These are phyloP conservation scores for Monomorium pharaonis DNA, from an alignment of 1,140 invertebrate species.

Conservation along the genomic window DNA sequence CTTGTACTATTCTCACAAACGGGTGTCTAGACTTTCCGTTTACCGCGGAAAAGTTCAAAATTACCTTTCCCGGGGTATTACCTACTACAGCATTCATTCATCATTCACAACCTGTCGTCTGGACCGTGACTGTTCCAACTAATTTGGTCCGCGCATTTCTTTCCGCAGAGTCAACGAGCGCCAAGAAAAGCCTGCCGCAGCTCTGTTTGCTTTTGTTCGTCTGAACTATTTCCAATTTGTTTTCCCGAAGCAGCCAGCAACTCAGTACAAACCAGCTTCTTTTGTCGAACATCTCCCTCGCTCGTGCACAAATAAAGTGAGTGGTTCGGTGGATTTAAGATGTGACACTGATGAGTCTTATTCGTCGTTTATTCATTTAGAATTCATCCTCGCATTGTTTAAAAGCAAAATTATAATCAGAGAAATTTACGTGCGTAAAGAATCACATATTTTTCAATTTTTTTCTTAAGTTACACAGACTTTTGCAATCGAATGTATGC, in stretches of 20 bases:
- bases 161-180: constrained; percentile 35
- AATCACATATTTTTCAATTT: not conserved
- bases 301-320: not conserved
- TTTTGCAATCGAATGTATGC: not conserved
- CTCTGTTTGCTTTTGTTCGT: constrained; percentile 31
- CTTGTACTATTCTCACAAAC: constrained; percentile 26
- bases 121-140: constrained; percentile 52
- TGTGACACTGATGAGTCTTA: not conserved
- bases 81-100: constrained; percentile 53
- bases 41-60: constrained; percentile 52
- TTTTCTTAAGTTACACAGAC: not conserved
- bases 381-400: not conserved
- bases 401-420: not conserved
- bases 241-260: constrained; percentile 28
- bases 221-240: constrained; percentile 46
- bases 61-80: constrained; percentile 50
- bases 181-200: constrained; percentile 9
- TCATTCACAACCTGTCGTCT: constrained; percentile 59
- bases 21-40: constrained; percentile 31
- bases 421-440: not conserved
- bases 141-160: constrained; percentile 55
- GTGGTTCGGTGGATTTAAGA: not conserved
- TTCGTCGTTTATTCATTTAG: not conserved
- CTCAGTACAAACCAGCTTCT: not conserved
- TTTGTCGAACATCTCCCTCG: not conserved